phyloP scores from a whole-genome alignment of 2,888 invertebrate genomes.

The Harmothoe impar region DNA sequence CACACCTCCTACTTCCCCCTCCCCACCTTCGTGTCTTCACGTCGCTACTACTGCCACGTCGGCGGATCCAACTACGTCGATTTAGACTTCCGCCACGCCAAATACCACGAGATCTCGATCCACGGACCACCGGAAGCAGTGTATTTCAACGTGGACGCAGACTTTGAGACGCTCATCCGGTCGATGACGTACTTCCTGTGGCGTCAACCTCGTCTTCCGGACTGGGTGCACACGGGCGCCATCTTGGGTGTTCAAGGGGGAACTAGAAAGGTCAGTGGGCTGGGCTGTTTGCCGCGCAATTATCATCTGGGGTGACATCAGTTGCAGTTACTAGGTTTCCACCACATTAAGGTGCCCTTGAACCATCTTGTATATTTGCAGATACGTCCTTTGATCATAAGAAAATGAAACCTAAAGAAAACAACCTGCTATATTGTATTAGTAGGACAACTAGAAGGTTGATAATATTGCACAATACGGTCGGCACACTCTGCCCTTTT shows the following conservation, averaged over 20 bases:
- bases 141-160: constrained; percentile 69
- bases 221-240: constrained; percentile 76
- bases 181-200: constrained; percentile 70
- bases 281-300: not conserved
- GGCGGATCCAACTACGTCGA: constrained; percentile 74
- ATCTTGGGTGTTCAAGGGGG: constrained; percentile 79
- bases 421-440: no score
- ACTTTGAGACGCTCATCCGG: constrained; percentile 66
- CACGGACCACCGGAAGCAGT: constrained; percentile 66
- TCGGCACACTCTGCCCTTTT: no score
- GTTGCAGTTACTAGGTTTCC: not conserved
- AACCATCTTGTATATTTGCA: no score
- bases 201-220: constrained; percentile 75
- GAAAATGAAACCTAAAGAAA: no score
- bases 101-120: constrained; percentile 74
- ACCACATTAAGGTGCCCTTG: not conserved
- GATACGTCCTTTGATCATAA: no score
- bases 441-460: no score
- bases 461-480: no score
- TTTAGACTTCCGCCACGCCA: constrained; percentile 74
- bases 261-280: constrained; percentile 71
- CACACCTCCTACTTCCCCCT: constrained; percentile 79
- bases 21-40: constrained; percentile 74
- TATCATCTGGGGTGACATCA: not conserved
- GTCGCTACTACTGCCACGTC: constrained; percentile 76